A percentile compares a stretch with the other conserved stretches of the same genome.
These are phyloP conservation scores for Leptarthrus brevirostris DNA, from an alignment of 2,888 invertebrate species.

Conservation along the genomic window DNA sequence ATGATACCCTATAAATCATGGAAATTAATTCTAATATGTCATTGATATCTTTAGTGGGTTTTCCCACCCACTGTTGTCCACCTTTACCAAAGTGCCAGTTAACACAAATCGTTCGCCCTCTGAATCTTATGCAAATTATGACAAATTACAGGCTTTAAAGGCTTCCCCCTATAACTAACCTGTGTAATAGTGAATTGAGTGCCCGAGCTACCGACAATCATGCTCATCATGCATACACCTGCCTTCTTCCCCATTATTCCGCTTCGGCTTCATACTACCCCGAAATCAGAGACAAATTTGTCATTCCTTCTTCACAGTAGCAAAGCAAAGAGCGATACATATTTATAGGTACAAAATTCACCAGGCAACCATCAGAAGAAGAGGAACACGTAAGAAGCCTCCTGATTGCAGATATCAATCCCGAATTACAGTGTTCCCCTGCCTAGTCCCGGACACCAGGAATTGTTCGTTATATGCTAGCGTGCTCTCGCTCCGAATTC, in stretches of 20 bases:
- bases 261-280: background rate
- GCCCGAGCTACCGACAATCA: slow-evolving; percentile 18
- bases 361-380: too few species aligned
- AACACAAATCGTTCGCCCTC: slow-evolving; percentile 26
- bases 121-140: slow-evolving; percentile 38
- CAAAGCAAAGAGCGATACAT: background rate
- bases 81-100: slow-evolving; percentile 24
- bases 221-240: slow-evolving; percentile 21
- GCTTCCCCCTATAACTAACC: slow-evolving; percentile 15
- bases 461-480: background rate
- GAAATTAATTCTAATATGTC: slow-evolving; percentile 43
- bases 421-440: slow-evolving; percentile 1
- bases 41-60: slow-evolving; percentile 27
- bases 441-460: background rate
- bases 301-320: slow-evolving; percentile 7
- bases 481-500: background rate
- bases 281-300: background rate
- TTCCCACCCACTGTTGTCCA: background rate
- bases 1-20: slow-evolving; percentile 31
- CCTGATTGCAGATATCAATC: slow-evolving; percentile 16
- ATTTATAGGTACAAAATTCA: background rate
- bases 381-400: slow-evolving; percentile 4
- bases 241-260: too few species aligned
- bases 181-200: slow-evolving; percentile 8
- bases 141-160: slow-evolving; percentile 38